A percentile compares a stretch with the other conserved stretches of the same genome.
Conservation (phyloP, 2,113 vertebrate genomes). For the Nesogale talazaci region DNA sequence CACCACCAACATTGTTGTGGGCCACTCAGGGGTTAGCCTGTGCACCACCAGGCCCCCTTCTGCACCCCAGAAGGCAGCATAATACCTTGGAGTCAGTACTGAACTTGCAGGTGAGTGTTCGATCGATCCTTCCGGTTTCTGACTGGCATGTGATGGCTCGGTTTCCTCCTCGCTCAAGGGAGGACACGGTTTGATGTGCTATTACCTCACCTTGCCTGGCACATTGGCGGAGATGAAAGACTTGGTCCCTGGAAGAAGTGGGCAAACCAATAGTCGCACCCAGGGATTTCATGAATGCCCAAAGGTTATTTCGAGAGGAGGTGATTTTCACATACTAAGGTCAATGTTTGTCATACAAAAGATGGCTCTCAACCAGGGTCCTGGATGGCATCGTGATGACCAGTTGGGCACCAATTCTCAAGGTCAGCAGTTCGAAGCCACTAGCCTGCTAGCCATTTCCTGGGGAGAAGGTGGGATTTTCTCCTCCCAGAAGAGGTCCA, state of each 20-base stretch:
- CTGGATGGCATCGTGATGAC: background rate
- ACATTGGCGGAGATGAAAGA: background rate
- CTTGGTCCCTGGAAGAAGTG: background rate
- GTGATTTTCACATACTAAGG: background rate
- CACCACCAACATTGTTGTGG: background rate
- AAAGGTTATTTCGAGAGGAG: background rate
- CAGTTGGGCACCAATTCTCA: background rate
- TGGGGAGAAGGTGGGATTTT: too few relatives aligned
- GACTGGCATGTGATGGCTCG: rapidly evolving
- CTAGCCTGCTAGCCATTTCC: too few relatives aligned
- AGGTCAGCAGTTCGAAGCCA: too few relatives aligned
- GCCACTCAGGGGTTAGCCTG: background rate
- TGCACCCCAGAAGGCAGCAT: background rate
- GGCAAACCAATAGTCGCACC: background rate
- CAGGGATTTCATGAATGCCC: background rate
- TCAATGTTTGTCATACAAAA: slow-evolving; percentile 21
- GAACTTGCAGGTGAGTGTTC: background rate
- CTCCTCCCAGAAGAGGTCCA: too few relatives aligned
- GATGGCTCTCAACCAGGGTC: background rate
- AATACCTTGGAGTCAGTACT: background rate
- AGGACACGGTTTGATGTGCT: background rate
- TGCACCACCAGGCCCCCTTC: background rate
- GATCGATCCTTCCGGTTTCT: background rate
- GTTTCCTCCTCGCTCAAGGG: background rate
- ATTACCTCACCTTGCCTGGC: background rate